A percentile compares a stretch with the other conserved stretches of the same genome.
phyloP scores from a whole-genome alignment of 2,797 vertebrate species.

The Sandelia bainsii region DNA sequence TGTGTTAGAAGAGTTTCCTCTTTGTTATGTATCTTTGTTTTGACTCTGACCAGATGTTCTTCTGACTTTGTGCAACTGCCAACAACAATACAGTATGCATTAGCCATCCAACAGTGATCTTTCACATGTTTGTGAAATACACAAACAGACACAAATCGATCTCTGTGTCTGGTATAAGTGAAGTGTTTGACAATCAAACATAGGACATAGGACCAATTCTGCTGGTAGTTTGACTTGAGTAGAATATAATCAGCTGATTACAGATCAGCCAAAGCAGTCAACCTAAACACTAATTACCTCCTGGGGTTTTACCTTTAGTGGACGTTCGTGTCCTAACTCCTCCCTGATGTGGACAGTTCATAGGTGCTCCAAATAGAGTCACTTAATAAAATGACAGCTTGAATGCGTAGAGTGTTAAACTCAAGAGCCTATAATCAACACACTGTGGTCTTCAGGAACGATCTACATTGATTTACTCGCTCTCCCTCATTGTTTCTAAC shows the following conservation, averaged over 20 bases:
- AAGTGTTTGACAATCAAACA: conserved; percentile 34
- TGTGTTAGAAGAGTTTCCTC: too few species aligned
- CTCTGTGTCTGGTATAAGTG: conserved; percentile 11
- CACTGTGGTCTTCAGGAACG: neutral
- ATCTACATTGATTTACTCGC: conserved; percentile 5
- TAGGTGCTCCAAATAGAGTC: conserved; percentile 1
- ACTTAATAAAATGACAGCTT: conserved; percentile 25
- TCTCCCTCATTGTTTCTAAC: neutral
- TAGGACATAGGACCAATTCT: conserved; percentile 36
- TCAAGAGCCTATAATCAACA: neutral
- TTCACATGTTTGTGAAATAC: conserved; percentile 10
- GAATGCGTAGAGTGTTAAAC: conserved; percentile 1
- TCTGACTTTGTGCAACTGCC: conserved; percentile 19
- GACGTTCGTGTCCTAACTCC: conserved; percentile 39
- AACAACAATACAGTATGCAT: conserved; percentile 7
- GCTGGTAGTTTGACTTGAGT: conserved; percentile 35
- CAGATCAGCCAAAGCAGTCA: conserved; percentile 60
- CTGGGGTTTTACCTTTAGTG: conserved; percentile 24
- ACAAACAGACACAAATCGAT: conserved; percentile 29
- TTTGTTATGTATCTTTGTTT: neutral
- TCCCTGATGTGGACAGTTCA: neutral
- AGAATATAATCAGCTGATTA: conserved; percentile 71
- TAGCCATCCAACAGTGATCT: conserved; percentile 3
- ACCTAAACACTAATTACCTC: conserved; percentile 69
- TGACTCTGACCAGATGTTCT: neutral